A percentile compares a stretch with the other conserved stretches of the same genome.
Evolutionary conservation across 1,140 invertebrate genomes (phyloP).

Genomic region (Anoplolepis gracilipes): DNA sequence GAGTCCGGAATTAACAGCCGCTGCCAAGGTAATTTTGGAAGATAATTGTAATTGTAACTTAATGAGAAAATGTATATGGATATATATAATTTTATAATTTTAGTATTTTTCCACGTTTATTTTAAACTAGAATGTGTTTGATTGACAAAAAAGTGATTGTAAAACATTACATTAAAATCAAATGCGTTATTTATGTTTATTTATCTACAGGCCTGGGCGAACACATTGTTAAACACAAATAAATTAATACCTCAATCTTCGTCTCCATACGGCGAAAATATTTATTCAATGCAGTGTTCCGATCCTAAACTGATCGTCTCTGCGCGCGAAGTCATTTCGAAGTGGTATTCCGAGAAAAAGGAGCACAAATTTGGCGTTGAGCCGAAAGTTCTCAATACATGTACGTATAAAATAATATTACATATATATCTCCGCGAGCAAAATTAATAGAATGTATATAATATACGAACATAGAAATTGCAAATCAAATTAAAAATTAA

Average conservation of each 20-base stretch:
- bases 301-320: conserved; percentile 89
- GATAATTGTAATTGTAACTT: neutral
- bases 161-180: neutral
- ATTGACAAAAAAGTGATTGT: neutral
- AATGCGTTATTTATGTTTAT: neutral
- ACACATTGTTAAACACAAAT: conserved; percentile 90
- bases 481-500: neutral
- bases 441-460: neutral
- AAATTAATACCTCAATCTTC: conserved; percentile 89
- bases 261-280: conserved; percentile 88
- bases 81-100: neutral
- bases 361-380: conserved; percentile 88
- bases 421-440: too few species aligned
- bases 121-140: neutral
- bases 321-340: conserved; percentile 88
- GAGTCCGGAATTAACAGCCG: conserved; percentile 85
- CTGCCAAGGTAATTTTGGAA: conserved; percentile 85
- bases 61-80: neutral
- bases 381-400: conserved; percentile 88
- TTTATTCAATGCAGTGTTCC: conserved; percentile 90
- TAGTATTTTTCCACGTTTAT: neutral
- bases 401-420: conserved; percentile 67
- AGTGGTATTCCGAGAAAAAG: conserved; percentile 90
- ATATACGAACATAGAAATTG: neutral
- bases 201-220: conserved; percentile 88